phyloP scores from a whole-genome alignment of 2,888 invertebrate species.

The Sylvicola fuscatus region DNA sequence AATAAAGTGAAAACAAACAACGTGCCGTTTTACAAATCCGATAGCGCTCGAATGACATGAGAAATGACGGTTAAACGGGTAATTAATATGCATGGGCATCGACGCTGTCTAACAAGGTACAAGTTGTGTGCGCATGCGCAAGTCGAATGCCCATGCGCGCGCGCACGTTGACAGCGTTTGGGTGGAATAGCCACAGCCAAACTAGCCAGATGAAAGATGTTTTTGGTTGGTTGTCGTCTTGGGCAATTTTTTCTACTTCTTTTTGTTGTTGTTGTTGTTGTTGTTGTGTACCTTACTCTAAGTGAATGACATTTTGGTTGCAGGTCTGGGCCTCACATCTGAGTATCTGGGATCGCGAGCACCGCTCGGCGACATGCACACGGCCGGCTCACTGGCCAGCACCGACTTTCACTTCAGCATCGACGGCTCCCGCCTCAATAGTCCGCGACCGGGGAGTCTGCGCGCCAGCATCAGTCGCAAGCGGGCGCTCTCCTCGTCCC shows the following conservation, averaged over 20 bases:
- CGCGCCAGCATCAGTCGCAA: conserved; percentile 56
- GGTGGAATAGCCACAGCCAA: no score
- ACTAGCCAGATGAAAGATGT: no score
- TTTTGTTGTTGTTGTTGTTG: no score
- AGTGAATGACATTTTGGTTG: conserved; percentile 21
- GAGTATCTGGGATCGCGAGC: conserved; percentile 38
- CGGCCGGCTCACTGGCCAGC: conserved; percentile 53
- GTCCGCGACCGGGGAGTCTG: conserved; percentile 33
- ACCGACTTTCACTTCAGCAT: conserved; percentile 80
- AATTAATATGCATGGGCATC: not conserved
- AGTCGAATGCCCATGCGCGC: conserved; percentile 2
- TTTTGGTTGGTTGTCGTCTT: no score
- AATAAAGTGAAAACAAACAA: no score
- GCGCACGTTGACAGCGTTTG: no score
- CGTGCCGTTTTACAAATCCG: no score
- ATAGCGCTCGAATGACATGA: no score
- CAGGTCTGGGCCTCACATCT: conserved; percentile 36
- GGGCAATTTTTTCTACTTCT: no score
- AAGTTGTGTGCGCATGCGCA: conserved; percentile 2
- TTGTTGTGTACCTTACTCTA: no score
- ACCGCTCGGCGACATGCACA: conserved; percentile 29
- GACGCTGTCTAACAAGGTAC: not conserved
- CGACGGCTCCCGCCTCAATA: conserved; percentile 57
- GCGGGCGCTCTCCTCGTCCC: conserved; percentile 82
- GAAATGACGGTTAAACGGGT: no score